Evolutionary conservation across 2,797 vertebrate species (phyloP).

Genomic region (Rhincodon typus): DNA sequence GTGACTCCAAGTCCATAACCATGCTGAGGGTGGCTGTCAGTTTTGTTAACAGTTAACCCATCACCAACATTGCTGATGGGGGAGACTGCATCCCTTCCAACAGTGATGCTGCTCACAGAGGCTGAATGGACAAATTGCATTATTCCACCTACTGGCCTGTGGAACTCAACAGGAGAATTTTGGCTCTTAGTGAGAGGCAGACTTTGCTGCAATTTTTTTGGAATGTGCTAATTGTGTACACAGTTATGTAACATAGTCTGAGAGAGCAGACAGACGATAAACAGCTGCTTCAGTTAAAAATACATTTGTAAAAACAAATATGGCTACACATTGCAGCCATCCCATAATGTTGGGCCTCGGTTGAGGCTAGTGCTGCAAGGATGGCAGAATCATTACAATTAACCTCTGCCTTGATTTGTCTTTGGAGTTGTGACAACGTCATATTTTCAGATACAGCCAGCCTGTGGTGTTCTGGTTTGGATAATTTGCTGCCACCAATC

Average conservation of each 20-base stretch:
- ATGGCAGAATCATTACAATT: not conserved
- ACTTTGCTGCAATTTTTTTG: not conserved
- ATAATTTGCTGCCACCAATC: too few relatives aligned
- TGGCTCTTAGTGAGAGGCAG: not conserved
- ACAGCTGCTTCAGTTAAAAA: not conserved
- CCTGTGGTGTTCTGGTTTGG: too few relatives aligned
- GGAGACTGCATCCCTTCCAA: not conserved
- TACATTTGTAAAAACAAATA: not conserved
- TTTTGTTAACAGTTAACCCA: slow-evolving; percentile 16
- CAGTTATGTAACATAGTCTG: not conserved
- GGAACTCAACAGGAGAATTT: not conserved
- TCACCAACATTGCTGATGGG: not conserved
- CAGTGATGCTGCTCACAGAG: not conserved
- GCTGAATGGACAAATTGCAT: not conserved
- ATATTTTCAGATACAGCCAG: too few relatives aligned
- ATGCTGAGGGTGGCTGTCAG: slow-evolving; percentile 7
- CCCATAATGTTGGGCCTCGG: not conserved
- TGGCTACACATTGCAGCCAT: not conserved
- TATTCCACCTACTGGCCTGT: not conserved
- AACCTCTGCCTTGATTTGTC: not conserved
- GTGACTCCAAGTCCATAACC: not conserved
- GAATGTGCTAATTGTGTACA: not conserved
- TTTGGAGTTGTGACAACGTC: too few relatives aligned
- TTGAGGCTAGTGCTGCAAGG: too few relatives aligned
- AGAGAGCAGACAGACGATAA: not conserved